Conservation (phyloP, 2,888 invertebrate species). For the Folsomia manolachei region DNA sequence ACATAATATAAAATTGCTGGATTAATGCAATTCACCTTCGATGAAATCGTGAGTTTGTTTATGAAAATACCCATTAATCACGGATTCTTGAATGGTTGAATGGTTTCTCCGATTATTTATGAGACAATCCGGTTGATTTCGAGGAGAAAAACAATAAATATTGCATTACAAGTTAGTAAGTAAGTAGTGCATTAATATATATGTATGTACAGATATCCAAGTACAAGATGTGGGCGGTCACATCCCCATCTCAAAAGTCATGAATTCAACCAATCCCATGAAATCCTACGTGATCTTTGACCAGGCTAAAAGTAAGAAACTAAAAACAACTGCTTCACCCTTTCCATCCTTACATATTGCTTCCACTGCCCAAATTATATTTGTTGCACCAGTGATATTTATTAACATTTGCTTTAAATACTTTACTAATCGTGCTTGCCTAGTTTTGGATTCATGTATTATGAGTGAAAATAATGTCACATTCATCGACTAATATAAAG, state of each 20-base stretch:
- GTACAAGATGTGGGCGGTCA: slow-evolving; percentile 45
- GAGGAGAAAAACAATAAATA: slow-evolving; percentile 44
- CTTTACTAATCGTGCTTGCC: too few species aligned
- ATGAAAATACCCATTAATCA: slow-evolving; percentile 6
- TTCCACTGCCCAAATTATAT: background rate
- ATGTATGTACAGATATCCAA: slow-evolving; percentile 44
- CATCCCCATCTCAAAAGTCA: slow-evolving; percentile 41
- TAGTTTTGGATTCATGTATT: too few species aligned
- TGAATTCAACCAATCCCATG: slow-evolving; percentile 42
- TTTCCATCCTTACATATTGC: background rate
- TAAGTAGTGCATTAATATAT: too few species aligned
- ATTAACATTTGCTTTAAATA: too few species aligned
- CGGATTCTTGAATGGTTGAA: slow-evolving; percentile 11
- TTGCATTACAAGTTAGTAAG: too few species aligned
- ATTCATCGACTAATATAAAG: too few species aligned
- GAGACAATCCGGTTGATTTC: slow-evolving; percentile 25
- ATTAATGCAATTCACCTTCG: slow-evolving; percentile 2
- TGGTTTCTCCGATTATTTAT: slow-evolving; percentile 29
- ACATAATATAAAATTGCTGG: background rate
- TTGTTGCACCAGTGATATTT: background rate
- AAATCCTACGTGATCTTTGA: slow-evolving; percentile 37
- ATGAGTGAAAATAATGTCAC: too few species aligned
- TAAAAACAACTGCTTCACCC: slow-evolving; percentile 7
- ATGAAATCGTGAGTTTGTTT: slow-evolving; percentile 6
- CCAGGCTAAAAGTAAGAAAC: too few species aligned